Conservation (phyloP, 2,113 vertebrate genomes). For the Psettodes erumei region DNA sequence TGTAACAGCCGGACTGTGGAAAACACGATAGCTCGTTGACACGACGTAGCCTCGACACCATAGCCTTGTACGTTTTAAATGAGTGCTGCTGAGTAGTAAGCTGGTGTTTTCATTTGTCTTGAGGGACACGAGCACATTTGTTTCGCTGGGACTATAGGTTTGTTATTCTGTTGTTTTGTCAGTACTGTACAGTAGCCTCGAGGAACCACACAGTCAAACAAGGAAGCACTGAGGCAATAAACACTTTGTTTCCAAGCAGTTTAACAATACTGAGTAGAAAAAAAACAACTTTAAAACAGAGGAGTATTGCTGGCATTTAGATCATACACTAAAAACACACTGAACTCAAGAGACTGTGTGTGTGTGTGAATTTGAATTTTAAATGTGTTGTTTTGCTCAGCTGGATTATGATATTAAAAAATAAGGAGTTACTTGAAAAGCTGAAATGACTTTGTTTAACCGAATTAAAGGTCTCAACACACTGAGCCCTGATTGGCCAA, state of each 20-base stretch:
- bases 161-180: constrained; percentile 41
- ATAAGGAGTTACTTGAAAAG: background rate
- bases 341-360: background rate
- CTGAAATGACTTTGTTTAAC: background rate
- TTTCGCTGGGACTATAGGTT: constrained; percentile 14
- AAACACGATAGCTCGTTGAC: constrained; percentile 36
- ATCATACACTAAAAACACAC: constrained; percentile 15
- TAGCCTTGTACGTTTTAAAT: constrained; percentile 10
- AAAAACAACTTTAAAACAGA: background rate
- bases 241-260: constrained; percentile 27
- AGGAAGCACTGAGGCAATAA: constrained; percentile 55
- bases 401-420: background rate
- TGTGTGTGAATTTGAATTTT: constrained; percentile 1
- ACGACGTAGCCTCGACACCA: constrained; percentile 15
- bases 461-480: background rate
- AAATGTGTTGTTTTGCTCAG: background rate
- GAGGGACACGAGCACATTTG: constrained; percentile 24
- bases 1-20: constrained; percentile 38
- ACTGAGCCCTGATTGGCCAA: background rate
- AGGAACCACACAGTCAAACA: constrained; percentile 51
- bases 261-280: constrained; percentile 19
- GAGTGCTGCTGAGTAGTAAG: constrained; percentile 39
- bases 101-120: constrained; percentile 66
- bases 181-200: constrained; percentile 19
- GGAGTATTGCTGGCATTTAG: constrained; percentile 37